These are phyloP conservation scores for Enteromius fasciolatus DNA, from an alignment of 2,797 vertebrate genomes.

Conservation along the genomic window DNA sequence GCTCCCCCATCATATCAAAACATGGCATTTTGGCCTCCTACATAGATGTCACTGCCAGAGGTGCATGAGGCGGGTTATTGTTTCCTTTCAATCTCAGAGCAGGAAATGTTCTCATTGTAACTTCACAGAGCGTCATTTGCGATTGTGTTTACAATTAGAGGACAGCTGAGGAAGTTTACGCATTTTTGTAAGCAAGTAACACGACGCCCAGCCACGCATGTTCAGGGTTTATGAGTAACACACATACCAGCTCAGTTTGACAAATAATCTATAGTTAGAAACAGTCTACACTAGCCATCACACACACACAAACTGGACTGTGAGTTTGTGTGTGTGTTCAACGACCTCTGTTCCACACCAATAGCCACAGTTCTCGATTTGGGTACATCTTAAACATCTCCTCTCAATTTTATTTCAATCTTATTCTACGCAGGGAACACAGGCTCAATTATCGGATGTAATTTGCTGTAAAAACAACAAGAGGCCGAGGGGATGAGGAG, in stretches of 20 bases:
- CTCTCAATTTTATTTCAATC: constrained; percentile 45
- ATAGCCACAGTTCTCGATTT: constrained; percentile 24
- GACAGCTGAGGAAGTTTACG: not conserved
- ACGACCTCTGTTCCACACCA: constrained; percentile 24
- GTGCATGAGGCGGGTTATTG: constrained; percentile 18
- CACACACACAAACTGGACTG: not conserved
- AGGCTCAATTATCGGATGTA: constrained; percentile 32
- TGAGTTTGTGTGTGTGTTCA: not conserved
- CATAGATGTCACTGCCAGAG: constrained; percentile 4
- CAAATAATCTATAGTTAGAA: constrained; percentile 35
- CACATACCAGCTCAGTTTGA: constrained; percentile 2
- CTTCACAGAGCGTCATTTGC: constrained; percentile 36
- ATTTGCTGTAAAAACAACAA: constrained; percentile 45
- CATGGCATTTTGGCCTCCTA: constrained; percentile 25
- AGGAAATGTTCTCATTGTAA: constrained; percentile 47
- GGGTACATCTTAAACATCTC: constrained; percentile 38
- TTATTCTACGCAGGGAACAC: constrained; percentile 29
- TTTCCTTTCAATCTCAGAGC: constrained; percentile 36
- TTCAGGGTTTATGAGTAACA: constrained; percentile 13
- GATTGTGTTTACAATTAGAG: constrained; percentile 29
- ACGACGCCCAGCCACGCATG: not conserved
- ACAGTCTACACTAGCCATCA: not conserved
- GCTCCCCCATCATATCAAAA: constrained; percentile 17
- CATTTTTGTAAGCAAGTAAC: constrained; percentile 31
- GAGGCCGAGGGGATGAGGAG: constrained; percentile 27